Percentiles rank a stretch among this genome's conserved stretches.
phyloP scores from a whole-genome alignment of 2,888 invertebrate genomes.

The Thymelicus lineola region DNA sequence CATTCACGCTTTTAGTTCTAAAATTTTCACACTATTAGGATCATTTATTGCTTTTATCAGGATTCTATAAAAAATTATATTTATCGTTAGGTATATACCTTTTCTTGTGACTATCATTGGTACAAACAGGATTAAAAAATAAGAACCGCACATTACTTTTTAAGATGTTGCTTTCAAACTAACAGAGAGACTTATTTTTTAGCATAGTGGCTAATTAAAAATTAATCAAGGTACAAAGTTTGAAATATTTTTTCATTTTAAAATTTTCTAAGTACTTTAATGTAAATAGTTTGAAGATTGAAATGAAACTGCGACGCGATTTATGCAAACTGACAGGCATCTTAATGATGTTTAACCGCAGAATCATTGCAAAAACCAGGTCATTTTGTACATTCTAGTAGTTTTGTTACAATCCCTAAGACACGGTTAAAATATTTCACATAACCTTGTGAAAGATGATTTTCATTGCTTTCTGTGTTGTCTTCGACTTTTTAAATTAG shows the following conservation, averaged over 20 bases:
- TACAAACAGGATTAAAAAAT: too few species aligned
- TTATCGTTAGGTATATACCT: too few species aligned
- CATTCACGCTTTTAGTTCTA: too few species aligned
- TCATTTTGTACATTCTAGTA: constrained; percentile 3
- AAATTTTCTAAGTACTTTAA: neutral
- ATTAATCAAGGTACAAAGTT: neutral
- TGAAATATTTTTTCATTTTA: neutral
- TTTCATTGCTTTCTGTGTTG: neutral
- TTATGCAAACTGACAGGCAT: constrained; percentile 21
- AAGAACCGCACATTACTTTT: too few species aligned
- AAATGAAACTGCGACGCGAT: neutral
- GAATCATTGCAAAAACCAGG: constrained; percentile 20
- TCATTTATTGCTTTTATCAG: too few species aligned
- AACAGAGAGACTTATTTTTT: too few species aligned
- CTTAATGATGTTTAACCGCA: constrained; percentile 15
- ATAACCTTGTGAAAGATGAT: neutral
- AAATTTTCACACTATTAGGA: too few species aligned
- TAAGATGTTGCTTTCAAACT: too few species aligned
- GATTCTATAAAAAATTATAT: too few species aligned
- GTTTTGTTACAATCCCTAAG: constrained; percentile 5
- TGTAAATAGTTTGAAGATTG: neutral
- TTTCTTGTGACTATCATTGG: too few species aligned
- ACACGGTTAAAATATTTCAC: neutral
- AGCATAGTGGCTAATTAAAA: neutral
- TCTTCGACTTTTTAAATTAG: too few species aligned